Percentiles rank a stretch among this genome's conserved stretches.
phyloP scores from a whole-genome alignment of 2,888 invertebrate species.

The Venusia cambrica region DNA sequence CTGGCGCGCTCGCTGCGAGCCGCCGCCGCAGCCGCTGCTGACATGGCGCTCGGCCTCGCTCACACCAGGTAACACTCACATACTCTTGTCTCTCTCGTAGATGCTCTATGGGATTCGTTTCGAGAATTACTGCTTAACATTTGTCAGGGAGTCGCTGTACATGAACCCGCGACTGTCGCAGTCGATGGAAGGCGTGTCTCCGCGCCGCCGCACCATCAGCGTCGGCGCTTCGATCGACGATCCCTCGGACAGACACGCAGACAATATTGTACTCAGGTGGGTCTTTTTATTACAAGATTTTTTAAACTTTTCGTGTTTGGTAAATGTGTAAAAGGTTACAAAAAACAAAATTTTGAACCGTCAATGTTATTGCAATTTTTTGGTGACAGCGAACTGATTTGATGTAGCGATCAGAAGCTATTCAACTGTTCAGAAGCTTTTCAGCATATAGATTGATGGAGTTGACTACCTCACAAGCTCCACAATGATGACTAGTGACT shows the following conservation, averaged over 20 bases:
- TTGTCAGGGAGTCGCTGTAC: constrained; percentile 74
- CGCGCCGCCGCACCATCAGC: constrained; percentile 65
- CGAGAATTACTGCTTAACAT: neutral
- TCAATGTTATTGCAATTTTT: too few species aligned
- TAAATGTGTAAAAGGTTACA: too few species aligned
- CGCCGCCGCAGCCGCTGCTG: constrained; percentile 95
- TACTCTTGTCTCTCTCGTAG: neutral
- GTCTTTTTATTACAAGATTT: too few species aligned
- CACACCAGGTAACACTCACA: constrained; percentile 79
- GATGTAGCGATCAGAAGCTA: too few species aligned
- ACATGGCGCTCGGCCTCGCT: constrained; percentile 95
- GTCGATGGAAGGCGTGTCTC: constrained; percentile 66
- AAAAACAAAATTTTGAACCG: too few species aligned
- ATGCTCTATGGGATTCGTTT: too few species aligned
- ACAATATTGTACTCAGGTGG: constrained; percentile 65
- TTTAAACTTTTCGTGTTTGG: neutral
- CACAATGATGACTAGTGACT: too few species aligned
- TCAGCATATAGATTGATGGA: too few species aligned
- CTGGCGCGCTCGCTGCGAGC: constrained; percentile 92
- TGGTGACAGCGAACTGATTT: too few species aligned
- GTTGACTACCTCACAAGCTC: too few species aligned
- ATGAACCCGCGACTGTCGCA: constrained; percentile 78
- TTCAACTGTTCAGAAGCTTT: too few species aligned
- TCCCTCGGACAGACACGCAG: constrained; percentile 55
- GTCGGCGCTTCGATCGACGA: constrained; percentile 68